These are phyloP conservation scores for Euplagia quadripunctaria DNA, from an alignment of 2,888 invertebrate species.

Conservation along the genomic window DNA sequence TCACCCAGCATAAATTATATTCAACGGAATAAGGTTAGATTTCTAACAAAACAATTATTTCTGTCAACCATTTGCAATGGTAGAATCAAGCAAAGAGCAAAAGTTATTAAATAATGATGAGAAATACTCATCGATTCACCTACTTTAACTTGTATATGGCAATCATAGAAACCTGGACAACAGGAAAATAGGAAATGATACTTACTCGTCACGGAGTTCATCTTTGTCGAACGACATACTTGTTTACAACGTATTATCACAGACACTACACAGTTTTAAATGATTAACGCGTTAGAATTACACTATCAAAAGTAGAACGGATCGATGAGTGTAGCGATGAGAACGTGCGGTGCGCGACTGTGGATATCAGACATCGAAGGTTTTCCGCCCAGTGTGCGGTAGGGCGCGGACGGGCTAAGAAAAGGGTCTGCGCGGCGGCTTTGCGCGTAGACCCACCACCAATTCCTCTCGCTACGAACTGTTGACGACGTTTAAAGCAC, in stretches of 20 bases:
- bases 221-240: constrained; percentile 89
- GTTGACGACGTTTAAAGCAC: constrained; percentile 24
- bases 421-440: constrained; percentile 62
- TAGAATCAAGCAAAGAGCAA: background rate
- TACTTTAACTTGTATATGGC: constrained; percentile 41
- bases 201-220: constrained; percentile 91
- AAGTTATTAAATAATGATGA: constrained; percentile 27
- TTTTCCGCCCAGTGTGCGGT: constrained; percentile 68
- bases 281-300: constrained; percentile 53
- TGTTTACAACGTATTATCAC: constrained; percentile 43
- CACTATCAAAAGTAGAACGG: constrained; percentile 53
- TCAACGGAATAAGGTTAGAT: background rate
- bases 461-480: constrained; percentile 32
- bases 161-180: constrained; percentile 24
- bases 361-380: constrained; percentile 52
- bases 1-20: background rate
- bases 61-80: background rate
- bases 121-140: constrained; percentile 52
- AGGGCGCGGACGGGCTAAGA: constrained; percentile 67
- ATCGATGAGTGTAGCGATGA: constrained; percentile 73
- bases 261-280: constrained; percentile 61
- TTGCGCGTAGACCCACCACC: constrained; percentile 45
- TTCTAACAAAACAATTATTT: background rate
- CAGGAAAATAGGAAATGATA: constrained; percentile 57
- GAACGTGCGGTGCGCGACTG: constrained; percentile 73